Percentiles rank a stretch among this genome's conserved stretches.
Conservation (phyloP, 2,888 invertebrate genomes). For the Aleiodes leptofemur region DNA sequence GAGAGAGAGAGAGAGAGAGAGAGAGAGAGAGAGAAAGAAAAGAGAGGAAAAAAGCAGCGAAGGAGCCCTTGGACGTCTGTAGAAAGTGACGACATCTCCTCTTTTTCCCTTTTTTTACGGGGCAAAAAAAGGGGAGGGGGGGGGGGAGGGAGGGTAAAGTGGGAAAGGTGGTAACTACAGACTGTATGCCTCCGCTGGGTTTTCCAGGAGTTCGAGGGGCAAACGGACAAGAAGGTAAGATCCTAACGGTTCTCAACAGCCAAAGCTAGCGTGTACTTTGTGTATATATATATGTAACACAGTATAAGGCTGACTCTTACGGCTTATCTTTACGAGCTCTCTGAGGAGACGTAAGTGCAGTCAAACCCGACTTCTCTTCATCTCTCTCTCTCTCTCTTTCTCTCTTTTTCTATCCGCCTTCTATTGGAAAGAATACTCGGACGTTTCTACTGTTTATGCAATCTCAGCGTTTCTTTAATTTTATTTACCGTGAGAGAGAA, state of each 20-base stretch:
- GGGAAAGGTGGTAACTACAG: too few species aligned
- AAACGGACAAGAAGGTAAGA: constrained; percentile 27
- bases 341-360: constrained; percentile 62
- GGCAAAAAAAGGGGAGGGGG: too few species aligned
- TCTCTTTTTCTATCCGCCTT: constrained; percentile 16
- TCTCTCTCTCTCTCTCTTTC: constrained; percentile 21
- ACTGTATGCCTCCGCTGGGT: constrained; percentile 21
- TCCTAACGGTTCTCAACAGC: constrained; percentile 21
- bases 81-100: constrained; percentile 10
- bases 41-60: too few species aligned
- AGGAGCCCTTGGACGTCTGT: constrained; percentile 9
- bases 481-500: too few species aligned
- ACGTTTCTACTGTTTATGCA: constrained; percentile 58
- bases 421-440: constrained; percentile 50
- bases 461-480: constrained; percentile 43
- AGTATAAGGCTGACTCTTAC: constrained; percentile 55
- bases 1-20: neutral
- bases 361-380: constrained; percentile 45
- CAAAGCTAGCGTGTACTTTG: neutral
- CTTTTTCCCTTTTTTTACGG: constrained; percentile 13
- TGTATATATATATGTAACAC: constrained; percentile 27
- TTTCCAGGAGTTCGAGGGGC: constrained; percentile 34
- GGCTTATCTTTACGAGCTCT: constrained; percentile 67
- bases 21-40: neutral
- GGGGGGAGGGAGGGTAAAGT: too few species aligned